Evolutionary conservation across 2,888 invertebrate genomes (phyloP).

Genomic region (Nomada fabriciana): DNA sequence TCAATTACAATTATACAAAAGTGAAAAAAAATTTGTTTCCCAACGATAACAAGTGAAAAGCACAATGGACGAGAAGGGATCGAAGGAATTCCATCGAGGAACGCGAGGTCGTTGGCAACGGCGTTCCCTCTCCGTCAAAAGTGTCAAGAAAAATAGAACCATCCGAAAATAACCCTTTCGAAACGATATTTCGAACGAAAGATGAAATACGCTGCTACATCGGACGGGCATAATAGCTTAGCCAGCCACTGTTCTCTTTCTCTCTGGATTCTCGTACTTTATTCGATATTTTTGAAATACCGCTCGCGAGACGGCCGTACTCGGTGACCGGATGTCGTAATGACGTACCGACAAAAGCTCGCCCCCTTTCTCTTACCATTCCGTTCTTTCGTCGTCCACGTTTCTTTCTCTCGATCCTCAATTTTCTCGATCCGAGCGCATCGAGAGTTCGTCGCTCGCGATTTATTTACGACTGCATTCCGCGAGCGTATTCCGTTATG

Average conservation of each 20-base stretch:
- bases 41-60: not conserved
- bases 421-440: conserved; percentile 23
- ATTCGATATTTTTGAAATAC: conserved; percentile 72
- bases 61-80: not conserved
- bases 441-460: conserved; percentile 32
- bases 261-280: conserved; percentile 63
- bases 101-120: not conserved
- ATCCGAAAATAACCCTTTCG: conserved; percentile 54
- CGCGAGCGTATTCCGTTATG: conserved; percentile 29
- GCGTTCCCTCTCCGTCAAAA: conserved; percentile 30
- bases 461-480: conserved; percentile 39
- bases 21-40: not conserved
- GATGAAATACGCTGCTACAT: conserved; percentile 54
- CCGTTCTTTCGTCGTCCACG: conserved; percentile 18
- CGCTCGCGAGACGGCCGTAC: conserved; percentile 58
- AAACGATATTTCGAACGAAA: conserved; percentile 49
- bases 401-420: conserved; percentile 14
- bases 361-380: conserved; percentile 38
- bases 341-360: conserved; percentile 77
- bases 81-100: not conserved
- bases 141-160: conserved; percentile 44
- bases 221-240: conserved; percentile 49
- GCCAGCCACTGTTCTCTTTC: conserved; percentile 56
- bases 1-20: not conserved
- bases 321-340: conserved; percentile 78